Percentiles rank a stretch among this genome's conserved stretches.
Evolutionary conservation across 1,140 invertebrate genomes (phyloP).

Genomic region (Apis cerana): DNA sequence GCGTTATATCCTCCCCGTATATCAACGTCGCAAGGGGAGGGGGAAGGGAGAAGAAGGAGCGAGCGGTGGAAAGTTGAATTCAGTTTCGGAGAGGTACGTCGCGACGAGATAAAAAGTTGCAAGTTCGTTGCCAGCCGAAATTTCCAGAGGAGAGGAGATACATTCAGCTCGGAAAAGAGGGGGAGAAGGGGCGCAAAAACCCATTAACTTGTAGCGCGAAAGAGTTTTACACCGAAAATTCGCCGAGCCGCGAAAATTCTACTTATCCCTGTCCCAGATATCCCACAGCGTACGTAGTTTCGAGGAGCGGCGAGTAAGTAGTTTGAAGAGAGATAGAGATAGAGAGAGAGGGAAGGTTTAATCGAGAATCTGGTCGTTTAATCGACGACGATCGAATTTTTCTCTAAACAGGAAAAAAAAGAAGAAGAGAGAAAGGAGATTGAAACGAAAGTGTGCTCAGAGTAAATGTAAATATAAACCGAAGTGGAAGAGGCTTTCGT

Average conservation of each 20-base stretch:
- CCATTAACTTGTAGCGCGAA: constrained; percentile 33
- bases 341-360: neutral
- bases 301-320: neutral
- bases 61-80: constrained; percentile 38
- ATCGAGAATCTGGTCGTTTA: constrained; percentile 18
- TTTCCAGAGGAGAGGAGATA: constrained; percentile 1
- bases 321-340: neutral
- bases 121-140: constrained; percentile 39
- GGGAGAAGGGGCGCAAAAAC: neutral
- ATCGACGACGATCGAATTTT: constrained; percentile 13
- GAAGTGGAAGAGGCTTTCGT: no score
- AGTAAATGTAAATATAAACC: no score
- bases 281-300: neutral
- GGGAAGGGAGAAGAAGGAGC: no score
- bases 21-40: constrained; percentile 27
- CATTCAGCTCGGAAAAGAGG: neutral
- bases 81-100: constrained; percentile 38
- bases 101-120: constrained; percentile 48
- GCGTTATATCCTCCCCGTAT: constrained; percentile 10
- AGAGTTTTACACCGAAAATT: constrained; percentile 16
- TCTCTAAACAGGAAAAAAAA: neutral
- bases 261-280: constrained; percentile 15
- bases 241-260: constrained; percentile 30
- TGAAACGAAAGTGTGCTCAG: no score
- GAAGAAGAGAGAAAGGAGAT: no score